Conservation (phyloP, 2,888 invertebrate genomes). For the Cheilosia variabilis region DNA sequence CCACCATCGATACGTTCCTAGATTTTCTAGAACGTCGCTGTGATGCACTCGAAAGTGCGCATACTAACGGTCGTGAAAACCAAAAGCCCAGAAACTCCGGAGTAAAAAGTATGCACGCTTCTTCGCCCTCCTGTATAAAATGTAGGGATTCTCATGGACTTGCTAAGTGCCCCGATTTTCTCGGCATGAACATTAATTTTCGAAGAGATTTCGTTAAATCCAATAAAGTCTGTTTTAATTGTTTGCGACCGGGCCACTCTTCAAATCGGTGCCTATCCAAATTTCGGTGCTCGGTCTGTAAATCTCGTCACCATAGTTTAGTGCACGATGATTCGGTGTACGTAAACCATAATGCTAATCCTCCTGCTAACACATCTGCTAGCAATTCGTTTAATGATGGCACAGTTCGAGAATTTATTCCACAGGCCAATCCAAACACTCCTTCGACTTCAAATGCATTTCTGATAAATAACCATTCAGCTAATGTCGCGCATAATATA, state of each 20-base stretch:
- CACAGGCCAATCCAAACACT: background rate
- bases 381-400: constrained; percentile 2
- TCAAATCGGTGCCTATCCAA: background rate
- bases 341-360: background rate
- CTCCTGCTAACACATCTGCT: background rate
- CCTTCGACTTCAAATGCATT: constrained; percentile 15
- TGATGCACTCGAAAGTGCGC: constrained; percentile 41
- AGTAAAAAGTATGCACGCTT: no score
- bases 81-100: no score
- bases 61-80: no score
- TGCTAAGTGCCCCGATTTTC: constrained; percentile 8
- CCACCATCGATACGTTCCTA: constrained; percentile 19
- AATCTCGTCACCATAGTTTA: constrained; percentile 1
- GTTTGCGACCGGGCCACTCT: constrained; percentile 7
- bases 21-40: constrained; percentile 41
- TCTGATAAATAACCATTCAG: background rate
- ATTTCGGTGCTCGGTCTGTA: constrained; percentile 5
- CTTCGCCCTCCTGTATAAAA: no score
- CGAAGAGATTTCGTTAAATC: constrained; percentile 31
- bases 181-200: background rate
- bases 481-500: no score
- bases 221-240: constrained; percentile 30
- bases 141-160: background rate
- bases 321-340: background rate
- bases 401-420: background rate